Evolutionary conservation across 1,140 invertebrate genomes (phyloP).

Genomic region (Aphelinus atriplicis): DNA sequence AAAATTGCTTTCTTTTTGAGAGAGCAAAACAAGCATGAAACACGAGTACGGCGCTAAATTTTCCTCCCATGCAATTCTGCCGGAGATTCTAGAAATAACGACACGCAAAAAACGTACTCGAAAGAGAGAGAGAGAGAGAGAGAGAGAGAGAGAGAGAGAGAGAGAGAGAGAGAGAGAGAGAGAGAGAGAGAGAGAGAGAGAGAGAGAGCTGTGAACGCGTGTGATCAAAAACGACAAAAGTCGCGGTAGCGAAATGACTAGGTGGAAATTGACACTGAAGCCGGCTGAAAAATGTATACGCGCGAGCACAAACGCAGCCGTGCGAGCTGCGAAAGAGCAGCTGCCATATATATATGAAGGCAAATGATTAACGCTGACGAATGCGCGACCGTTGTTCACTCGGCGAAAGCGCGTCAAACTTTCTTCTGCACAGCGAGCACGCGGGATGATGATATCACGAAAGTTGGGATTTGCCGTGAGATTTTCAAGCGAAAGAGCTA

Average conservation of each 20-base stretch:
- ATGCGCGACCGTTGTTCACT: conserved; percentile 25
- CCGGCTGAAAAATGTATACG: not conserved
- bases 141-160: conserved; percentile 5
- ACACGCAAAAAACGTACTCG: not conserved
- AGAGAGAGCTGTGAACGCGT: no score
- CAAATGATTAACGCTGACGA: conserved; percentile 34
- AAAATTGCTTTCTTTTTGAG: no score
- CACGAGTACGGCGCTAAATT: no score
- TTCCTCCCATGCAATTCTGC: no score
- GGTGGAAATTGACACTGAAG: not conserved
- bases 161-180: not conserved
- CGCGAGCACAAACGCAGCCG: not conserved
- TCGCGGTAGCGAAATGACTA: not conserved
- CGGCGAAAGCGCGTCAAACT: not conserved
- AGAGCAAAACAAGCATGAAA: no score
- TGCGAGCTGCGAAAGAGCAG: not conserved
- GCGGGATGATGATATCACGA: conserved; percentile 1
- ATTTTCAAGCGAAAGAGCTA: not conserved
- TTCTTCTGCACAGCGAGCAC: conserved; percentile 23
- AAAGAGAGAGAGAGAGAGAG: not conserved
- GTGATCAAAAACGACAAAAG: not conserved
- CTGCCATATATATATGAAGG: not conserved
- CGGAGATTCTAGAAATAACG: no score
- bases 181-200: not conserved
- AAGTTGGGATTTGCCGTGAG: conserved; percentile 23